Conservation (phyloP, 2,797 vertebrate genomes). For the Amazonetta brasiliensis region DNA sequence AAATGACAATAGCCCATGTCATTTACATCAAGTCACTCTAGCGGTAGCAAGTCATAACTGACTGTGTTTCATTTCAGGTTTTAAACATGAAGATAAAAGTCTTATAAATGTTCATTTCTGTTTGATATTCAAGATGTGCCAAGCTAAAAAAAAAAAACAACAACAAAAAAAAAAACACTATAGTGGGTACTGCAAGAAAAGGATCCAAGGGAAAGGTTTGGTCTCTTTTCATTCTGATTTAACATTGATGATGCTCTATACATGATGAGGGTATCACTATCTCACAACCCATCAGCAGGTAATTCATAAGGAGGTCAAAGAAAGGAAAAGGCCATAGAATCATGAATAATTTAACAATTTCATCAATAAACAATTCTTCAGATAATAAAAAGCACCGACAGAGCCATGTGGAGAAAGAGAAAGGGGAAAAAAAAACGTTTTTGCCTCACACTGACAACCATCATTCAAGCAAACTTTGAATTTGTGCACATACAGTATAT, state of each 20-base stretch:
- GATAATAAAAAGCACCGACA: conserved; percentile 46
- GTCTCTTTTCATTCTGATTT: conserved; percentile 7
- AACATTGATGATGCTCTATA: conserved; percentile 47
- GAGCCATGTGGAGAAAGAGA: neutral
- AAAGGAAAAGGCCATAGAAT: conserved; percentile 34
- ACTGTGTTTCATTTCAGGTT: neutral
- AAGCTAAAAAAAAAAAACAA: neutral
- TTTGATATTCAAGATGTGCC: neutral
- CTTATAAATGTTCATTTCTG: neutral
- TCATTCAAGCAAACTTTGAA: neutral
- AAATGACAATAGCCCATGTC: neutral
- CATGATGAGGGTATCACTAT: conserved; percentile 23
- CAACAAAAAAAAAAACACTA: neutral
- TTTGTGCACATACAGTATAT: neutral
- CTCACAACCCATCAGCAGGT: conserved; percentile 24
- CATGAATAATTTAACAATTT: conserved; percentile 58
- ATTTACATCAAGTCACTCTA: neutral
- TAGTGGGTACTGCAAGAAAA: neutral
- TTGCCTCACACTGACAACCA: neutral
- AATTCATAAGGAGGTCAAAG: conserved; percentile 56
- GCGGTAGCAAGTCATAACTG: neutral
- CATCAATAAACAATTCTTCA: conserved; percentile 60
- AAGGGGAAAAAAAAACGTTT: neutral
- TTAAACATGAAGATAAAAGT: neutral
- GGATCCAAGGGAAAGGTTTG: neutral